phyloP scores from a whole-genome alignment of 2,888 invertebrate species.

The Mystacides longicornis region DNA sequence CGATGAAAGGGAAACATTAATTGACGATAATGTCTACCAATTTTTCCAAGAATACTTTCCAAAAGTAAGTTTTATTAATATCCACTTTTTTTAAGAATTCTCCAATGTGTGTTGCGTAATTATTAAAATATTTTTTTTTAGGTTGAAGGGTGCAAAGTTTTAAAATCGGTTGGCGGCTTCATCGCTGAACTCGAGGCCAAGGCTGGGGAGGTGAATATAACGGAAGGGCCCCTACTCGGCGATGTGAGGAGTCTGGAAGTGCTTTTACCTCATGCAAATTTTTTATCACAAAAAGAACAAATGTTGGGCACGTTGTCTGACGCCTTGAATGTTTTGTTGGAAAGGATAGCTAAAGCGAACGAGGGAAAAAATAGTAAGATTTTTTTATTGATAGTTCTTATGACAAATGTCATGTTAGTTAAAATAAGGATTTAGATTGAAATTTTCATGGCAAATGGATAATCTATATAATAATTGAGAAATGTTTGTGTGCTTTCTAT shows the following conservation, averaged over 20 bases:
- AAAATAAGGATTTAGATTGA: no score
- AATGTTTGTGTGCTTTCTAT: no score
- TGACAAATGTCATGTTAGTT: no score
- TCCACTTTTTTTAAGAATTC: background rate
- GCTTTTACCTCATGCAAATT: constrained; percentile 28
- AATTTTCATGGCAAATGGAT: no score
- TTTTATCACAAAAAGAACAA: constrained; percentile 28
- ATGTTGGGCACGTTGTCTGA: constrained; percentile 20
- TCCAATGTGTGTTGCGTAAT: background rate
- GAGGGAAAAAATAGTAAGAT: background rate
- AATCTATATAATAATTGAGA: no score
- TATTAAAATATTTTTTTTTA: background rate
- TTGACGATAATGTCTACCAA: constrained; percentile 76
- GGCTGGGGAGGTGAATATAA: constrained; percentile 28
- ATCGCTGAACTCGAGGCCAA: constrained; percentile 33
- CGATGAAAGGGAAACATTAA: constrained; percentile 80
- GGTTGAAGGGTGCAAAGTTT: constrained; percentile 30
- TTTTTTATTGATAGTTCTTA: no score
- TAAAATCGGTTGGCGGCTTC: constrained; percentile 31
- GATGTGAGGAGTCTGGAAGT: constrained; percentile 34
- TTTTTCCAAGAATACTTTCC: constrained; percentile 86
- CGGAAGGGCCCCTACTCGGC: constrained; percentile 31
- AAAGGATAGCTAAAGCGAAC: constrained; percentile 4
- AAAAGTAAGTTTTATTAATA: constrained; percentile 50
- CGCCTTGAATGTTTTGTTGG: constrained; percentile 12